Conservation (phyloP, 2,797 vertebrate genomes). For the Pteropus rufus region DNA sequence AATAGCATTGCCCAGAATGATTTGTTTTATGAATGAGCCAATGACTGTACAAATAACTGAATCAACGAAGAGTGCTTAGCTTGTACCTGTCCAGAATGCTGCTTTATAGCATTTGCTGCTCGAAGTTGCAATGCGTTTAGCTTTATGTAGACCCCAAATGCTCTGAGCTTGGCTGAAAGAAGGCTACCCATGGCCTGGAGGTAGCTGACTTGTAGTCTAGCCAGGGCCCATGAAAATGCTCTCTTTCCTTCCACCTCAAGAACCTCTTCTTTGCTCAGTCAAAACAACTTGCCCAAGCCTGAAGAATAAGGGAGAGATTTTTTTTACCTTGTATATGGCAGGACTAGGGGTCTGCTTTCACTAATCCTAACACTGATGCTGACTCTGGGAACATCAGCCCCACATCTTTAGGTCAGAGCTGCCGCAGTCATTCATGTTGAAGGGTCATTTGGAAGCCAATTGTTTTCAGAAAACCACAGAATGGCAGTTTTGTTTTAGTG, state of each 20-base stretch:
- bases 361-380: background rate
- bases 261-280: background rate
- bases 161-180: background rate
- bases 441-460: slow-evolving; percentile 29
- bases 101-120: background rate
- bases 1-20: background rate
- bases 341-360: background rate
- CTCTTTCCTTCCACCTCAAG: background rate
- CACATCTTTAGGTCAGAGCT: background rate
- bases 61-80: no score
- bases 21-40: background rate
- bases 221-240: background rate
- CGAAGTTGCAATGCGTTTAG: background rate
- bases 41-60: background rate
- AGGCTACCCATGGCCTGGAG: background rate
- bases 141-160: background rate
- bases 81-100: background rate
- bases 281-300: background rate
- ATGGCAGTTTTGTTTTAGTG: slow-evolving; percentile 41
- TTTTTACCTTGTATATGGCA: background rate
- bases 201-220: background rate
- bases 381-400: background rate
- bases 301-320: background rate
- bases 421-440: background rate
- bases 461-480: slow-evolving; percentile 35